Conservation (phyloP, 2,113 vertebrate genomes). For the Sinocyclocheilus anophthalmus region DNA sequence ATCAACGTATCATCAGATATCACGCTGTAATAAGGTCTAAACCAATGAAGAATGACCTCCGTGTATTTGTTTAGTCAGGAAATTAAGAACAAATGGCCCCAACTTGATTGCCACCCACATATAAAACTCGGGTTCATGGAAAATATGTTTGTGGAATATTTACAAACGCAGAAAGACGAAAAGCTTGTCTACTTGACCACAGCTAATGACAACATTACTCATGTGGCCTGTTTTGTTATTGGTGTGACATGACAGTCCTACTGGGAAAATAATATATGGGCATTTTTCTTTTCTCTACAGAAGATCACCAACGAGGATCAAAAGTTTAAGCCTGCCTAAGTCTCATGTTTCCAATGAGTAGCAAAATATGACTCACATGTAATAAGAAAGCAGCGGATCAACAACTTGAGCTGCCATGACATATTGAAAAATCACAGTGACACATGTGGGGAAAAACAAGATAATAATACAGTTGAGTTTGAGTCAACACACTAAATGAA, state of each 20-base stretch:
- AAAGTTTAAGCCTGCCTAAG: conserved; percentile 59
- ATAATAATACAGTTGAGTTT: conserved; percentile 9
- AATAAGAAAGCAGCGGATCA: conserved; percentile 62
- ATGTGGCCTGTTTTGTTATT: conserved; percentile 56
- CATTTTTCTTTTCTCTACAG: not conserved
- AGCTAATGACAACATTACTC: conserved; percentile 61
- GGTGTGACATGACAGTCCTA: conserved; percentile 43
- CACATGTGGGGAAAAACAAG: conserved; percentile 1
- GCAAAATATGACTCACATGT: conserved; percentile 67
- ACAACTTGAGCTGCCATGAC: conserved; percentile 49
- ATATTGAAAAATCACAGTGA: not conserved
- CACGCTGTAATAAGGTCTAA: conserved; percentile 6
- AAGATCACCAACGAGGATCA: conserved; percentile 70
- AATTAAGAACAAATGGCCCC: conserved; percentile 36
- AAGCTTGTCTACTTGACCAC: conserved; percentile 49
- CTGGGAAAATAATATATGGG: conserved; percentile 31
- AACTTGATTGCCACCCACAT: conserved; percentile 35
- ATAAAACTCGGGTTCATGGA: conserved; percentile 38
- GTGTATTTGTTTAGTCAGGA: conserved; percentile 30
- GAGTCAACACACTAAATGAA: conserved; percentile 13
- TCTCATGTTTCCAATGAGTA: conserved; percentile 64
- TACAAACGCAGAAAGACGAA: conserved; percentile 55
- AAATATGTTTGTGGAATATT: conserved; percentile 56
- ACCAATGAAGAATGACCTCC: conserved; percentile 15
- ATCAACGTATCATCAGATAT: conserved; percentile 11